Conservation (phyloP, 2,888 invertebrate genomes). For the Chrysodeixis includens region DNA sequence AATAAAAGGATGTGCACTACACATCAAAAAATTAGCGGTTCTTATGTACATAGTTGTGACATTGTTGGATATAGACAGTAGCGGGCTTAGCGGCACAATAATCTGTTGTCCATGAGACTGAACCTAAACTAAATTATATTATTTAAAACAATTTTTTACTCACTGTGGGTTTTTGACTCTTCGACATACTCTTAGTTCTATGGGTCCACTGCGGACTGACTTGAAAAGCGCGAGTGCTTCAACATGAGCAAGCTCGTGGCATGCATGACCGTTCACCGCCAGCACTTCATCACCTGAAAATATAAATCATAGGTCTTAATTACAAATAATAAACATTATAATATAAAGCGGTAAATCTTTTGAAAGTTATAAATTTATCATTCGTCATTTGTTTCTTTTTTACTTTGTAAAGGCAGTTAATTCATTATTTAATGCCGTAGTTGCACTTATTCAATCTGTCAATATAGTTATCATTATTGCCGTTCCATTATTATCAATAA, state of each 20-base stretch:
- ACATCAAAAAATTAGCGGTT: too few relatives aligned
- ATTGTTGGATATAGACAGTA: too few relatives aligned
- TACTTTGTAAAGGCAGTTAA: neutral
- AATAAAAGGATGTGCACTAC: too few relatives aligned
- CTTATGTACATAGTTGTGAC: too few relatives aligned
- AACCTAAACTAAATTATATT: too few relatives aligned
- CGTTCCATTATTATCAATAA: constrained; percentile 8
- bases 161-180: constrained; percentile 86
- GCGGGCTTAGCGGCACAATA: too few relatives aligned
- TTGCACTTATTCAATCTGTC: neutral
- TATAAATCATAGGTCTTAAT: neutral
- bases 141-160: too few relatives aligned
- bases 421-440: neutral
- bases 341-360: too few relatives aligned
- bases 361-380: too few relatives aligned
- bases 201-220: constrained; percentile 93
- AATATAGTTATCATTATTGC: neutral
- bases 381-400: too few relatives aligned
- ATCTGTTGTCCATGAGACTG: too few relatives aligned
- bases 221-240: constrained; percentile 95
- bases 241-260: constrained; percentile 94
- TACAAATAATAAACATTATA: too few relatives aligned
- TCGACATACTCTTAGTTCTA: constrained; percentile 93
- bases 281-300: constrained; percentile 93
- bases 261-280: constrained; percentile 94